Evolutionary conservation across 2,113 vertebrate genomes (phyloP), one percentile per base, ranked within the genome.

Genomic region (Neomonachus schauinslandi): DNA sequence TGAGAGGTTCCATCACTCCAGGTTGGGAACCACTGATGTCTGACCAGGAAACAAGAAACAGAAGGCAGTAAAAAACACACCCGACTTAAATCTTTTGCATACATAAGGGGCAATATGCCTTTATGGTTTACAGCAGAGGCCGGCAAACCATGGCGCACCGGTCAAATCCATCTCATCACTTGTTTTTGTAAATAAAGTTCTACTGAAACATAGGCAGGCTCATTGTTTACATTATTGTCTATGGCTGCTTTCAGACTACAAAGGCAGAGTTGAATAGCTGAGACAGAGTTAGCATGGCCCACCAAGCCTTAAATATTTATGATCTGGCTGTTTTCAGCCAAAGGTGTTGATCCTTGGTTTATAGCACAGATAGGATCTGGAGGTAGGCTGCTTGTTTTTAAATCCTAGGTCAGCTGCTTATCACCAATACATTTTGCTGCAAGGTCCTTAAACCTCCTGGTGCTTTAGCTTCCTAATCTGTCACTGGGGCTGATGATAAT

Each of bases 381-480:
- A 95, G 53, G 49, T 36, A 67, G 19, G n/a, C 26, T 82, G 67
- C 91, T 86, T 90, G 16, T 46, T 93, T 77, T 63, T n/a, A 69
- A 84, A 71, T 88, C 22, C 14, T 49, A 84, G 13, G 57, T 85
- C 42, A 85, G 33, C 49, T 86, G 21, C 21, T 92, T 57, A 55
- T 79, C 51, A 95, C 13, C 51, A 67, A 81, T 26, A 91, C 2
- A 5, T 82, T 92, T 57, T 71, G 26, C 18, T 42, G 14, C 28
- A 65, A 89, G n/a, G 18, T 86, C 59, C 57, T 92, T 77, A n/a
- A 92, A 81, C 24, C 11, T 89, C 33, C 33, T 39, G 14, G 33
- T 83, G 31, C 13, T 83, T 89, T 46, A 67, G n/a, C 46, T 81
- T 98, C 53, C 59, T 83, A 57, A 36, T 91, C 26, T 86, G 39